These are phyloP conservation scores for Camponotus fellah DNA, from an alignment of 2,888 invertebrate genomes.

Conservation along the genomic window DNA sequence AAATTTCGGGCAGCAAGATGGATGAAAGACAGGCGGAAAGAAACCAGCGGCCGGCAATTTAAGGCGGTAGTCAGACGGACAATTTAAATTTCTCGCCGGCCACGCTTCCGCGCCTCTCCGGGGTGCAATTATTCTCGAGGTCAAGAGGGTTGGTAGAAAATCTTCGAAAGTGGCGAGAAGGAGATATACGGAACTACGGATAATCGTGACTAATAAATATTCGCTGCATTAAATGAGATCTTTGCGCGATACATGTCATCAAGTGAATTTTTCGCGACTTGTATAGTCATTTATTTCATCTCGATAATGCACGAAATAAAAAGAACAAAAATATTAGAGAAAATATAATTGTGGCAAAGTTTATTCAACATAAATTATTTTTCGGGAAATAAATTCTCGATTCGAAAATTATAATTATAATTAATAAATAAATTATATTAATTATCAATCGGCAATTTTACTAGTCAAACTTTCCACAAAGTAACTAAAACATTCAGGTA, in stretches of 20 bases:
- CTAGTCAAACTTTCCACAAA: slow-evolving; percentile 8
- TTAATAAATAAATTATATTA: background rate
- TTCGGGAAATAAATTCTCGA: background rate
- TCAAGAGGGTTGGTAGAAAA: background rate
- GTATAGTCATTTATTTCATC: background rate
- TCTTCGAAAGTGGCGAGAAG: background rate
- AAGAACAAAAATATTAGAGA: background rate
- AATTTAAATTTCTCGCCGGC: slow-evolving; percentile 71
- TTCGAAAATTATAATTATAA: slow-evolving; percentile 2
- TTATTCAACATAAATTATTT: background rate
- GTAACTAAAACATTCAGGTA: slow-evolving; percentile 18
- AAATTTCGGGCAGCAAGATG: slow-evolving; percentile 72
- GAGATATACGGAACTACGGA: background rate
- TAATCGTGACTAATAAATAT: slow-evolving; percentile 38
- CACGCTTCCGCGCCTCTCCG: slow-evolving; percentile 52
- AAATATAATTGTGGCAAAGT: background rate
- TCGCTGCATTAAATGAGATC: slow-evolving; percentile 10
- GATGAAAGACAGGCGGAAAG: slow-evolving; percentile 66
- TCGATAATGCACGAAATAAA: background rate
- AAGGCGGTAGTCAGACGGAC: slow-evolving; percentile 58
- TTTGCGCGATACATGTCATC: background rate
- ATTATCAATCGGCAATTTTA: background rate
- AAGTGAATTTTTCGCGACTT: background rate
- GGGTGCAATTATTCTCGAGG: slow-evolving; percentile 59
- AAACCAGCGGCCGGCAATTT: slow-evolving; percentile 60